Base-by-base conservation (phyloP, 2,797 vertebrate species). In the Gobionotothen gibberifrons region DNA sequence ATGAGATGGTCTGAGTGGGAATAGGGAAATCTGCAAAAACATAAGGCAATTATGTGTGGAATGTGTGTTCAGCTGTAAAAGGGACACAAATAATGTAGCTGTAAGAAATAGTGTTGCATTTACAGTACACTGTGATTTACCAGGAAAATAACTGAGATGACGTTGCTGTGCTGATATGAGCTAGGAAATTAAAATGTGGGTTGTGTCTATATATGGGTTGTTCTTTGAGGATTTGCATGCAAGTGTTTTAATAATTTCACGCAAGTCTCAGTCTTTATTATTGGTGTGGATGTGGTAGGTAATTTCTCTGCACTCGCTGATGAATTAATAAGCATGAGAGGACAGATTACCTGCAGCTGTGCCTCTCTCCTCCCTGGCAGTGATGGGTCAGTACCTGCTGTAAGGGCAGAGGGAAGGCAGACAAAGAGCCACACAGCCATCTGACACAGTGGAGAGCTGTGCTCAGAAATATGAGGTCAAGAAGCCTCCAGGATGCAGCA, bases 371-470 rank as follows among this genome's bases (percentile, higher is more conserved):
- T 11, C 3, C 5, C 9, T 1, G 3, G 42, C 36, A 52, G n/a
- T 3, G 19, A 39, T 40, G 0, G 55, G 68, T 73, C 62, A n/a
- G 39, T 62, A 40, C 11, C 49, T 64, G 52, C 55, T 57, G 54
- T 61, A 47, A 49, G 54, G 36, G 22, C 65, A 63, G 51, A 72
- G 48, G 7, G 56, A 36, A 14, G 52, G 44, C 13, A 6, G 9
- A 77, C 12, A 55, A 56, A 65, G 22, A 78, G 64, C 36, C 19
- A n/a, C 58, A 51, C 39, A 42, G 66, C 63, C 32, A 32, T 52
- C 61, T 81, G 72, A 79, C 78, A 46, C 69, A 42, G 36, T n/a
- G 22, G 52, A 69, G 77, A 52, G 65, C 70, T 66, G 62, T 51
- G 44, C 14, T 17, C 16, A 6, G n/a, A 69, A 53, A 82, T 67